phyloP scores from a whole-genome alignment of 2,888 invertebrate genomes.

The Schizaphis graminum region DNA sequence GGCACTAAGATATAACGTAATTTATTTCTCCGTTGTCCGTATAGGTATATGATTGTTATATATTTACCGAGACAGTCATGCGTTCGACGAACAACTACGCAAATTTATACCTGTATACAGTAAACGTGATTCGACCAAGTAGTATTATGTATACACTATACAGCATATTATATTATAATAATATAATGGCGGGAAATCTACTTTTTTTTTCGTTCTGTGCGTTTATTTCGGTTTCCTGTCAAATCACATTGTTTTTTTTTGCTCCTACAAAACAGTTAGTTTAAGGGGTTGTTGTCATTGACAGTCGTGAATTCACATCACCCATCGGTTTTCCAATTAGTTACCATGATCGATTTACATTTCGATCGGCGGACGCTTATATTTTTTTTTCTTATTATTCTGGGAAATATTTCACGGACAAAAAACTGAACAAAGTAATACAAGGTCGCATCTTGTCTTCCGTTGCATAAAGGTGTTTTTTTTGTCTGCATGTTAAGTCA shows the following conservation, averaged over 20 bases:
- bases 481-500: conserved; percentile 4
- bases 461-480: not conserved
- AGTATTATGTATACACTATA: not conserved
- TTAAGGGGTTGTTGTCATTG: conserved; percentile 1
- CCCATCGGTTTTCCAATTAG: conserved; percentile 43
- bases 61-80: not conserved
- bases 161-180: not conserved
- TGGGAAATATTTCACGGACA: conserved; percentile 42
- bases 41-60: not conserved
- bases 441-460: conserved; percentile 49
- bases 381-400: not conserved
- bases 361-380: conserved; percentile 16
- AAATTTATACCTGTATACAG: not conserved
- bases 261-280: conserved; percentile 2
- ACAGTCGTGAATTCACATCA: conserved; percentile 20
- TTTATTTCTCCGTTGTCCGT: not conserved
- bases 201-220: not conserved
- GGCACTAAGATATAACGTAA: not conserved
- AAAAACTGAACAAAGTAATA: conserved; percentile 18
- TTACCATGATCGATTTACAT: conserved; percentile 39
- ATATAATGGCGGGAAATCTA: not conserved
- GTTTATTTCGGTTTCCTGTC: conserved; percentile 25
- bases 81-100: conserved; percentile 11
- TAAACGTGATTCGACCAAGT: conserved; percentile 22
- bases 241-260: conserved; percentile 6